These are phyloP conservation scores for Lophotriccus pileatus DNA, from an alignment of 2,797 vertebrate species.

Conservation along the genomic window DNA sequence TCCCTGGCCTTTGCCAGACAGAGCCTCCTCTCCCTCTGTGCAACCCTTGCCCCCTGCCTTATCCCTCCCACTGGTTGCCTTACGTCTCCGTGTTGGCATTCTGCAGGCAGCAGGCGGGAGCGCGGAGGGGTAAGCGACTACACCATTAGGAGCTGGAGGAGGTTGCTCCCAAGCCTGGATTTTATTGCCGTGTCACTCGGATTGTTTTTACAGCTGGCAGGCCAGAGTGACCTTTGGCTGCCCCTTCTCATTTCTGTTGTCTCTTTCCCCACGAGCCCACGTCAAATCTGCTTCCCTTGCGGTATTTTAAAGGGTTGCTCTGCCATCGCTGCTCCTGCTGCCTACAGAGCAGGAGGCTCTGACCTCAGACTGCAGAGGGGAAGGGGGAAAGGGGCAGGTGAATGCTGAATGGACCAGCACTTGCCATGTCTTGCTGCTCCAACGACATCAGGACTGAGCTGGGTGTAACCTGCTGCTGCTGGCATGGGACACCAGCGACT, in stretches of 20 bases:
- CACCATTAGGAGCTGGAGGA: neutral
- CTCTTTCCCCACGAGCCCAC: neutral
- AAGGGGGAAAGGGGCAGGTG: neutral
- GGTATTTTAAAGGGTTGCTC: neutral
- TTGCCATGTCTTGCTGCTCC: neutral
- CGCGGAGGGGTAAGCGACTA: neutral
- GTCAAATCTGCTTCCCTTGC: neutral
- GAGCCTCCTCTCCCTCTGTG: slow-evolving; percentile 15
- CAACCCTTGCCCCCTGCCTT: slow-evolving; percentile 20
- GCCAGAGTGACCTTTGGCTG: slow-evolving; percentile 54
- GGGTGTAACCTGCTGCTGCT: neutral
- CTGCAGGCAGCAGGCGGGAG: neutral
- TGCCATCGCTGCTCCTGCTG: neutral
- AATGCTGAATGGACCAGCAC: neutral
- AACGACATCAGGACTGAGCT: accelerated
- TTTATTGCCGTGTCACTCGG: slow-evolving; percentile 29
- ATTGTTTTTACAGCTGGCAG: slow-evolving; percentile 57
- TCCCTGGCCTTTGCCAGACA: slow-evolving; percentile 13
- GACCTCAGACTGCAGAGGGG: neutral
- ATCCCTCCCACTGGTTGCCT: neutral
- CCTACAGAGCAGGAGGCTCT: neutral
- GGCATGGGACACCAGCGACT: neutral
- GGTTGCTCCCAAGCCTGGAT: neutral
- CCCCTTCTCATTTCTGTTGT: slow-evolving; percentile 39
- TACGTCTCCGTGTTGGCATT: neutral